These are phyloP conservation scores for Brachystomella parvula DNA, from an alignment of 1,140 invertebrate species.

Conservation along the genomic window DNA sequence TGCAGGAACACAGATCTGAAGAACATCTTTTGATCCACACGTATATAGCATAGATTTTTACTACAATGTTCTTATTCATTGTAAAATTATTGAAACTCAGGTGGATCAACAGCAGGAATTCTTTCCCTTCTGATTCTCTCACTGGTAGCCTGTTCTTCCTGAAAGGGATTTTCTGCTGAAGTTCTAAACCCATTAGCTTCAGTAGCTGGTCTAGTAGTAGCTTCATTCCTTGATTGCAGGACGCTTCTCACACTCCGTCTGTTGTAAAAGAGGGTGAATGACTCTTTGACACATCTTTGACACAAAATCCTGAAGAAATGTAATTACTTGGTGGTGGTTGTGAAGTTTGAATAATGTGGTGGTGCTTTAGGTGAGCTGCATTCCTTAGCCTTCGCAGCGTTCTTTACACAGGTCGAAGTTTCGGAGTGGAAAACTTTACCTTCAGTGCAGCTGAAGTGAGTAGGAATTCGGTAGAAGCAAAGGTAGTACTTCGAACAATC, in stretches of 20 bases:
- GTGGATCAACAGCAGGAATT: not conserved
- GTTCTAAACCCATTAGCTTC: not conserved
- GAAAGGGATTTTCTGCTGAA: not conserved
- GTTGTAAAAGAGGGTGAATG: not conserved
- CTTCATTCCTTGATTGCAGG: not conserved
- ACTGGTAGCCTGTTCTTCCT: not conserved
- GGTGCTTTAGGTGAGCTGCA: not conserved
- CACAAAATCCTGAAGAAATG: not conserved
- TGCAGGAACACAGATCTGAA: not conserved
- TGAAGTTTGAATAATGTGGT: not conserved
- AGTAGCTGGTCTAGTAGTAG: not conserved
- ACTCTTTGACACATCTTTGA: not conserved
- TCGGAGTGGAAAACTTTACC: not conserved
- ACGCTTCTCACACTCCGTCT: not conserved
- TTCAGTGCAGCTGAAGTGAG: slow-evolving; percentile 18
- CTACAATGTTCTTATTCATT: no score
- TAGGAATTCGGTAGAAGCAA: slow-evolving; percentile 26
- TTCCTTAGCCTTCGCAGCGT: not conserved
- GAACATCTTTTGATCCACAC: no score
- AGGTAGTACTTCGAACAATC: slow-evolving; percentile 35
- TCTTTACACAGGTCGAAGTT: not conserved
- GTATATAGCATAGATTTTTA: no score
- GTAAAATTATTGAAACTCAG: not conserved
- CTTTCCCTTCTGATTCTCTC: not conserved
- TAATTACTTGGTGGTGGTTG: not conserved